These are phyloP conservation scores for Calameuta pallipes DNA, from an alignment of 2,888 invertebrate species.

Conservation along the genomic window DNA sequence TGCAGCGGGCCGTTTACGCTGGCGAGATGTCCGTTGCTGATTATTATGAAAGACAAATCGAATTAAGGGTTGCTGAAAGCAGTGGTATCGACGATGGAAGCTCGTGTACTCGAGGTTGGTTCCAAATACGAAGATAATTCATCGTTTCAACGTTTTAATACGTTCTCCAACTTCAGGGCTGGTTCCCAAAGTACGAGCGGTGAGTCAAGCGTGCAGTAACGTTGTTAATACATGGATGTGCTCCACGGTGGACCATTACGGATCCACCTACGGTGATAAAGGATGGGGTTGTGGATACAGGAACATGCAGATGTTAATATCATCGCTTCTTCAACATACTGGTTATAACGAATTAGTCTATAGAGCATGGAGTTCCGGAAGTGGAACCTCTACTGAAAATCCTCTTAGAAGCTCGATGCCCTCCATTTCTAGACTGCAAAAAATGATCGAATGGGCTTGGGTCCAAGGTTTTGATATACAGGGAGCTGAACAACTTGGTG, in stretches of 20 bases:
- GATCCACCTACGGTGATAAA: conserved; percentile 87
- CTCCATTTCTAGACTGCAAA: conserved; percentile 85
- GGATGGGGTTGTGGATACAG: conserved; percentile 96
- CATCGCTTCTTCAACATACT: conserved; percentile 79
- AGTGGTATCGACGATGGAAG: conserved; percentile 85
- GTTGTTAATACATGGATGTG: conserved; percentile 80
- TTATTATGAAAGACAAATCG: conserved; percentile 85
- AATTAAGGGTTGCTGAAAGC: conserved; percentile 79
- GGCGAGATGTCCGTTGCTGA: conserved; percentile 88
- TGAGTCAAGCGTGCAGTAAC: conserved; percentile 68
- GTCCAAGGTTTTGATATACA: conserved; percentile 82
- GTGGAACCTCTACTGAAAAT: conserved; percentile 62
- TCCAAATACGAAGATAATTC: not conserved
- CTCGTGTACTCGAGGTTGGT: conserved; percentile 81
- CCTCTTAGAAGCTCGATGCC: conserved; percentile 79
- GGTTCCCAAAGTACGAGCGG: conserved; percentile 68
- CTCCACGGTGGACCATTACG: conserved; percentile 86
- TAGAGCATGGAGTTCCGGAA: conserved; percentile 63
- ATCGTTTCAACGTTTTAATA: not conserved
- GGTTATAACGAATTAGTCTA: conserved; percentile 75
- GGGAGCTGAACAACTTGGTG: conserved; percentile 88
- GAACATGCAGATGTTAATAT: conserved; percentile 93
- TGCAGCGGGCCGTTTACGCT: conserved; percentile 85
- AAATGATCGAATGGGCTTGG: conserved; percentile 87
- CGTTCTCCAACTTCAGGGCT: conserved; percentile 48